Conservation (phyloP, 1,140 invertebrate genomes). For the Psilanteris sp. region DNA sequence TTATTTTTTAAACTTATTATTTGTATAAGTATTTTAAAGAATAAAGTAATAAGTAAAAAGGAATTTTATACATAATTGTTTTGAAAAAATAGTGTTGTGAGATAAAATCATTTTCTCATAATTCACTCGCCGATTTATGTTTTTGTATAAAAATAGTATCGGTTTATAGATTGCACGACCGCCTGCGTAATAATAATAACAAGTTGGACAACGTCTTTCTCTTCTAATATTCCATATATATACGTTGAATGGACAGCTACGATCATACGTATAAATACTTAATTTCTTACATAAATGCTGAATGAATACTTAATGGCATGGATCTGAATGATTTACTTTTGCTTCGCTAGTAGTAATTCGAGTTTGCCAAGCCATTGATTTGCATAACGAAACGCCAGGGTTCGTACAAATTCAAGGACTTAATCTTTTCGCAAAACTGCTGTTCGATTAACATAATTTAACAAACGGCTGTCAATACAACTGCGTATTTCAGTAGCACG, state of each 20-base stretch:
- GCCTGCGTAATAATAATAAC: not conserved
- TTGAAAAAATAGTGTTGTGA: too few species aligned
- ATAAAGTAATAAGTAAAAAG: too few species aligned
- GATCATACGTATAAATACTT: constrained; percentile 25
- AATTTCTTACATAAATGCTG: constrained; percentile 11
- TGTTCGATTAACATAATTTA: constrained; percentile 2
- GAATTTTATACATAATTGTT: too few species aligned
- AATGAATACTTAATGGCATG: constrained; percentile 13
- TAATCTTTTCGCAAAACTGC: not conserved
- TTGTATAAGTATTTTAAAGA: too few species aligned
- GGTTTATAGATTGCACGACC: too few species aligned
- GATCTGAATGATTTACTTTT: constrained; percentile 13
- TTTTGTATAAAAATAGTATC: too few species aligned
- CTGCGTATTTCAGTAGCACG: not conserved
- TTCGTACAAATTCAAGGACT: constrained; percentile 7
- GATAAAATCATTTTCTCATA: too few species aligned
- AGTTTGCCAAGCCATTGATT: constrained; percentile 6
- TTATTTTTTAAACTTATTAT: too few species aligned
- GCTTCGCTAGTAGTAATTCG: not conserved
- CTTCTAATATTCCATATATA: constrained; percentile 9
- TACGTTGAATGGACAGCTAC: not conserved
- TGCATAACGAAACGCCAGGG: not conserved
- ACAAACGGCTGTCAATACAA: not conserved
- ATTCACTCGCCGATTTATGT: too few species aligned
- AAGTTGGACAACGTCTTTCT: not conserved